A percentile compares a stretch with the other conserved stretches of the same genome.
phyloP scores from a whole-genome alignment of 2,113 vertebrate species.

The Oceanodroma tethys region DNA sequence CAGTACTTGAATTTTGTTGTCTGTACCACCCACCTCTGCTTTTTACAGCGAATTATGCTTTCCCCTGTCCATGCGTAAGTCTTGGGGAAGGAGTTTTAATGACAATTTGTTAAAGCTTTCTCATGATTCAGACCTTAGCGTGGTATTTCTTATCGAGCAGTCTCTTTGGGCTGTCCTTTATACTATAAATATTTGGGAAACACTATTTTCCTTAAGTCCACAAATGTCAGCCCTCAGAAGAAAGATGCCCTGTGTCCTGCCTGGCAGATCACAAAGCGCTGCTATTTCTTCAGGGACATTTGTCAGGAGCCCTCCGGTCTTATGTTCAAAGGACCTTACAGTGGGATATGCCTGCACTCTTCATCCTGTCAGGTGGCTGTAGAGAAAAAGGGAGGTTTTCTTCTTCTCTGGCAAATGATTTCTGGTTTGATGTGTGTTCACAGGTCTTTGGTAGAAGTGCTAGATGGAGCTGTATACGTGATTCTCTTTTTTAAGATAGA shows the following conservation, averaged over 20 bases:
- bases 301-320: background rate
- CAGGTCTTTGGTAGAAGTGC: background rate
- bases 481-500: background rate
- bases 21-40: background rate
- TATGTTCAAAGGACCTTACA: fast-evolving
- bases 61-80: background rate
- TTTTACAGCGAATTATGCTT: background rate
- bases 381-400: background rate
- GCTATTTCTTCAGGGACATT: no score
- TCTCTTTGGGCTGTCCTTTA: background rate
- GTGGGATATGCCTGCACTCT: background rate
- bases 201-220: background rate
- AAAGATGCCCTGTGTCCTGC: background rate
- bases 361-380: background rate
- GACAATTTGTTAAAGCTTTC: background rate
- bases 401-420: background rate
- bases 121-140: background rate
- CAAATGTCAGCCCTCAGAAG: no score
- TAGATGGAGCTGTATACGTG: background rate
- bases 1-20: background rate
- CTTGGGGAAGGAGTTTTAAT: background rate
- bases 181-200: background rate
- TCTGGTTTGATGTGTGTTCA: background rate
- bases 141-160: background rate
- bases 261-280: background rate